Conservation (phyloP, 1,140 invertebrate species). For the Drosophila bocqueti region DNA sequence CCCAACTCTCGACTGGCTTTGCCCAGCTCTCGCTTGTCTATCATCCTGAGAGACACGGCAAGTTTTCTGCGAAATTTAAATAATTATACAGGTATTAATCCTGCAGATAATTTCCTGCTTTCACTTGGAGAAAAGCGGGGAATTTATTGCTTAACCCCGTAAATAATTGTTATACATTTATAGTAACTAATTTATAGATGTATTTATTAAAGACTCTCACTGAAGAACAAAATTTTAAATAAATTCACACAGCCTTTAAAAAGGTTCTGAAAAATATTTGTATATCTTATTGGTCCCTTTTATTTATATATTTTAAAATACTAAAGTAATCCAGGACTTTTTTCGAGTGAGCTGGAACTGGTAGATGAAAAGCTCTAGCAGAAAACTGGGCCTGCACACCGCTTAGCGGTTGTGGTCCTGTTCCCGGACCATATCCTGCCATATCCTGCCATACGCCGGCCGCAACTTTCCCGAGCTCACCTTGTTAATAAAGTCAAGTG, state of each 20-base stretch:
- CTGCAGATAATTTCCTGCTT: constrained; percentile 2
- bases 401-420: constrained; percentile 24
- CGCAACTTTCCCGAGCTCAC: constrained; percentile 44
- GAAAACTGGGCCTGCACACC: constrained; percentile 19
- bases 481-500: constrained; percentile 79
- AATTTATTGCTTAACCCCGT: too few relatives aligned
- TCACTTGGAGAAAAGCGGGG: constrained; percentile 8
- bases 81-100: constrained; percentile 72
- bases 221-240: not conserved
- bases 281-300: too few relatives aligned
- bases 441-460: constrained; percentile 35
- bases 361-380: constrained; percentile 21
- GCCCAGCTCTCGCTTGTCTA: constrained; percentile 17
- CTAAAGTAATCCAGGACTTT: not conserved
- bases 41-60: constrained; percentile 36
- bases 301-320: not conserved
- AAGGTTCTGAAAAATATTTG: not conserved
- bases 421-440: constrained; percentile 19
- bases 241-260: not conserved
- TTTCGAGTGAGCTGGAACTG: not conserved
- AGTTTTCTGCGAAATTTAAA: constrained; percentile 64
- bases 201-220: not conserved
- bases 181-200: not conserved
- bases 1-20: not conserved
- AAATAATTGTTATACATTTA: not conserved